Evolutionary conservation across 2,888 invertebrate species (phyloP).

Genomic region (Cheilosia grossa): DNA sequence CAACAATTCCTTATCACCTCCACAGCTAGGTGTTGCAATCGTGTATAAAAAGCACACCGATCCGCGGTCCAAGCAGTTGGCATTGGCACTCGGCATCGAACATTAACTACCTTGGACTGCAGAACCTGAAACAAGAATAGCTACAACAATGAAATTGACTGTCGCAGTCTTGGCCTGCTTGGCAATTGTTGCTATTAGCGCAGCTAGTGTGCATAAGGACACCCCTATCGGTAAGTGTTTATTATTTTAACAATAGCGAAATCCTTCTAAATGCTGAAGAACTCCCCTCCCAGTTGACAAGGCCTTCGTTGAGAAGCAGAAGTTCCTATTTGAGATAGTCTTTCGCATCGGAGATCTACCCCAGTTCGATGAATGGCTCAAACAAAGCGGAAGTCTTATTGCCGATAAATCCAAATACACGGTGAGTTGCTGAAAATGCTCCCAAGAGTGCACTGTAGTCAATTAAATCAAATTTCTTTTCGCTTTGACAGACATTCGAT

Average conservation of each 20-base stretch:
- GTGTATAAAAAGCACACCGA: conserved; percentile 43
- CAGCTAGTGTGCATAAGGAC: conserved; percentile 73
- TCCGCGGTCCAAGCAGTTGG: conserved; percentile 42
- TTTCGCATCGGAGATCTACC: conserved; percentile 78
- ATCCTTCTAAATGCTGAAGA: neutral
- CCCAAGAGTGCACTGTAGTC: too few relatives aligned
- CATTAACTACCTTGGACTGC: conserved; percentile 76
- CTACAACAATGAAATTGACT: conserved; percentile 79
- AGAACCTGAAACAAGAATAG: conserved; percentile 77
- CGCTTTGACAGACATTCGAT: conserved; percentile 76
- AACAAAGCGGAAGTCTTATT: conserved; percentile 76
- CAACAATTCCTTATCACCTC: conserved; percentile 41
- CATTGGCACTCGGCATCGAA: conserved; percentile 38
- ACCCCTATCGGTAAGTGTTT: conserved; percentile 25
- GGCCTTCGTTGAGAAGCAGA: conserved; percentile 78
- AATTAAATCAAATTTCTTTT: neutral
- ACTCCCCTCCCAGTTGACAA: conserved; percentile 75
- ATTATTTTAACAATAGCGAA: too few relatives aligned
- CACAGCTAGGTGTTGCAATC: conserved; percentile 18
- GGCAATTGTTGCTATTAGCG: conserved; percentile 78
- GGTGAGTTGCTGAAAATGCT: conserved; percentile 73
- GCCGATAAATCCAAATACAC: conserved; percentile 77
- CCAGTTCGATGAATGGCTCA: conserved; percentile 80
- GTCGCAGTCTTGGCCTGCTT: conserved; percentile 79
- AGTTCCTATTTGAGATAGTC: conserved; percentile 79